Conservation (phyloP, 2,113 vertebrate genomes). For the Paraplagusia blochii region DNA sequence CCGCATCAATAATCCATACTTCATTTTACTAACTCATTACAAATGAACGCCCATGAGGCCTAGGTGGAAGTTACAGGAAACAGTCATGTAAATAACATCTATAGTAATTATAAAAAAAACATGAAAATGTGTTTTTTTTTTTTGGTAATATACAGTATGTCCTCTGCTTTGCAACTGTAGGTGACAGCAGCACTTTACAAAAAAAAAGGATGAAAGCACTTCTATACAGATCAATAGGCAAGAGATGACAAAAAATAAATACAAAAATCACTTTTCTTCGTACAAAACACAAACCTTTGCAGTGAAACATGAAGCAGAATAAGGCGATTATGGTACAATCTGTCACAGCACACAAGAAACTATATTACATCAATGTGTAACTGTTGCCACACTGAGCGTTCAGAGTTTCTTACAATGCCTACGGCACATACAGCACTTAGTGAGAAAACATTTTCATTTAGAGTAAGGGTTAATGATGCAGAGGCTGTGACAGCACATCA, state of each 20-base stretch:
- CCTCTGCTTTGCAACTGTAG: not conserved
- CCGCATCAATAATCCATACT: not conserved
- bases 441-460: slow-evolving; percentile 23
- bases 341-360: slow-evolving; percentile 13
- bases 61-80: slow-evolving; percentile 12
- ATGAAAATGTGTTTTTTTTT: not conserved
- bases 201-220: slow-evolving; percentile 14
- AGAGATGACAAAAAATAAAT: slow-evolving; percentile 5
- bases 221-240: not conserved
- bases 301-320: slow-evolving; percentile 32
- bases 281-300: slow-evolving; percentile 14
- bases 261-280: slow-evolving; percentile 9
- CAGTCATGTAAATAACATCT: not conserved
- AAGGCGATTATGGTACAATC: slow-evolving; percentile 53
- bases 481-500: slow-evolving; percentile 35
- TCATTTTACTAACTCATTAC: slow-evolving; percentile 3
- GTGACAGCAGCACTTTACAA: no score
- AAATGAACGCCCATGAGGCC: not conserved
- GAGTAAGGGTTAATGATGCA: slow-evolving; percentile 18
- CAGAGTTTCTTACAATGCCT: no score
- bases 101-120: slow-evolving; percentile 13
- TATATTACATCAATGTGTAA: slow-evolving; percentile 6
- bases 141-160: no score
- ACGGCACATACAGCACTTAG: slow-evolving; percentile 15
- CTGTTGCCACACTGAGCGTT: no score